These are phyloP conservation scores for Austrofundulus limnaeus DNA, from an alignment of 2,113 vertebrate species.

Conservation along the genomic window DNA sequence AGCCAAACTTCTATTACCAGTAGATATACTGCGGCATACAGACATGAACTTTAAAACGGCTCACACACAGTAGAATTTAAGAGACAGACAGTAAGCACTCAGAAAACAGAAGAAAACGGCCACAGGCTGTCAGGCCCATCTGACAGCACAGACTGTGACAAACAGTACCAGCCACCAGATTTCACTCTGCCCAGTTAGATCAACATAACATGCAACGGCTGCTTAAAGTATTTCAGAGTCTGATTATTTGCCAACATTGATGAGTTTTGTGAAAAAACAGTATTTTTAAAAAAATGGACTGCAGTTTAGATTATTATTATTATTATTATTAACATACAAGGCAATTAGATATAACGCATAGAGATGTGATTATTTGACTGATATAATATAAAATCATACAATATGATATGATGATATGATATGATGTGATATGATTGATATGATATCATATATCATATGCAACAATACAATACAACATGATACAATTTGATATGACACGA, in stretches of 20 bases:
- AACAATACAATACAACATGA: too few species aligned
- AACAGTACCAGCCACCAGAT: slow-evolving; percentile 39
- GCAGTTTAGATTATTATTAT: too few species aligned
- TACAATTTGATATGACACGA: too few species aligned
- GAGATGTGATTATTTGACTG: too few species aligned
- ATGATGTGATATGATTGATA: too few species aligned
- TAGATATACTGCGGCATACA: slow-evolving; percentile 15
- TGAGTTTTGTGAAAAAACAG: too few species aligned
- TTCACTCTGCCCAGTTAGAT: slow-evolving; percentile 45
- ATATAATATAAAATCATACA: too few species aligned
- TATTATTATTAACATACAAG: too few species aligned
- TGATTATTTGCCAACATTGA: background rate
- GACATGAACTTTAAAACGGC: slow-evolving; percentile 5
- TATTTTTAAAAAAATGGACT: too few species aligned
- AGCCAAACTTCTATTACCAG: slow-evolving; percentile 41
- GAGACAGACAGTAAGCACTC: background rate
- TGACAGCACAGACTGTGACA: slow-evolving; percentile 28
- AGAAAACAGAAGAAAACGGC: slow-evolving; percentile 6
- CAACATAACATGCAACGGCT: slow-evolving; percentile 3
- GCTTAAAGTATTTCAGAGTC: background rate
- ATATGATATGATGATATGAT: too few species aligned
- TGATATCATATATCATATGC: too few species aligned
- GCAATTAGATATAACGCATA: too few species aligned
- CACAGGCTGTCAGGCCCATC: slow-evolving; percentile 1
- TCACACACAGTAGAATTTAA: slow-evolving; percentile 21